phyloP scores from a whole-genome alignment of 2,797 vertebrate genomes.

The Glyptemys insculpta region DNA sequence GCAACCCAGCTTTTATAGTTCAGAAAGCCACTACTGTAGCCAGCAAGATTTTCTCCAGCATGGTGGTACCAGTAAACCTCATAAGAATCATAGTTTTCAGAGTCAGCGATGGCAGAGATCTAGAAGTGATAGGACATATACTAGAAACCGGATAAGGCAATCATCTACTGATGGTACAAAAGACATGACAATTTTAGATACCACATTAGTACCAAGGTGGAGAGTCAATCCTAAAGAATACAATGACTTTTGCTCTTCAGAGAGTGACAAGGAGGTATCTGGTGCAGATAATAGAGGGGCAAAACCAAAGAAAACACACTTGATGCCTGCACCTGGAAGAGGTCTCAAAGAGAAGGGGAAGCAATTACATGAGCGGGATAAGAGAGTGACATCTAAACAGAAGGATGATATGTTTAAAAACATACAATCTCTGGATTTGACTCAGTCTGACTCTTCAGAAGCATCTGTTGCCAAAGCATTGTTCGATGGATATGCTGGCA shows the following conservation, averaged over 20 bases:
- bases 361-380: constrained; percentile 75
- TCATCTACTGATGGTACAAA: constrained; percentile 62
- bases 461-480: constrained; percentile 75
- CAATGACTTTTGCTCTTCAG: constrained; percentile 78
- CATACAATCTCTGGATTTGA: constrained; percentile 70
- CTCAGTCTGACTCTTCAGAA: constrained; percentile 79
- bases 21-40: constrained; percentile 77
- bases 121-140: constrained; percentile 77
- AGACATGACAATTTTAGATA: constrained; percentile 63
- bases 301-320: constrained; percentile 85
- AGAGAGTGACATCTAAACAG: constrained; percentile 80
- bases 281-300: constrained; percentile 84
- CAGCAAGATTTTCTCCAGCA: constrained; percentile 76
- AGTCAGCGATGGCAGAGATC: constrained; percentile 85
- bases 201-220: constrained; percentile 74
- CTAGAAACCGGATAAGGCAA: constrained; percentile 76
- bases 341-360: constrained; percentile 82
- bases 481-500: constrained; percentile 70
- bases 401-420: constrained; percentile 74
- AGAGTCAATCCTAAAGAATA: constrained; percentile 78
- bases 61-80: constrained; percentile 71
- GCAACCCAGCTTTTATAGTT: constrained; percentile 71
- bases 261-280: constrained; percentile 79
- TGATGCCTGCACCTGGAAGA: constrained; percentile 83
- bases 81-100: constrained; percentile 79